phyloP scores from a whole-genome alignment of 2,797 vertebrate species.

The Oophaga sylvatica region DNA sequence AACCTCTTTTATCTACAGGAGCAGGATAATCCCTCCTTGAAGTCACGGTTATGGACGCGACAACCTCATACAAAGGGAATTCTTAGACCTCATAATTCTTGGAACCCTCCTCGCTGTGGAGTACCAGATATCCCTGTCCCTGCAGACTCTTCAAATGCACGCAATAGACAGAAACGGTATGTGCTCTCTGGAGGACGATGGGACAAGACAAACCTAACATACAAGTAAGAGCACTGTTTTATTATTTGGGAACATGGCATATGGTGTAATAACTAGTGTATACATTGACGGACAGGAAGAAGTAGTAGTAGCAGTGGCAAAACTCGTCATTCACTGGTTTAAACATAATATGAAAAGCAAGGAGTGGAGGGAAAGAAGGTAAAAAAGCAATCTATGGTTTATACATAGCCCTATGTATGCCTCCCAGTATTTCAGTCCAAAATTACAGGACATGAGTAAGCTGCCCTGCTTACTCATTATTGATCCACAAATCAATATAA shows the following conservation, averaged over 20 bases:
- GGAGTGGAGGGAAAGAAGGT: not conserved
- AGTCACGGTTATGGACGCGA: not conserved
- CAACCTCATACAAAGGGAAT: not conserved
- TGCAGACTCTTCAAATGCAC: constrained; percentile 63
- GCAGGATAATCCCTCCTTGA: constrained; percentile 21
- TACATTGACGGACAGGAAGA: not conserved
- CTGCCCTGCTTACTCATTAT: not conserved
- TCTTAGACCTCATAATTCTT: not conserved
- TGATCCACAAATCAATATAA: not conserved
- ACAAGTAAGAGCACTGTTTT: constrained; percentile 78
- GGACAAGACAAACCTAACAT: constrained; percentile 87
- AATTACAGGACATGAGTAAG: no score
- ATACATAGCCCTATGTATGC: no score
- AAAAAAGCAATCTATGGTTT: no score
- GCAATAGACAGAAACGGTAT: constrained; percentile 82
- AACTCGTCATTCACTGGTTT: not conserved
- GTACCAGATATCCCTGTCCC: constrained; percentile 78
- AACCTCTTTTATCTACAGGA: constrained; percentile 37
- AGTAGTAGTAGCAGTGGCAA: not conserved
- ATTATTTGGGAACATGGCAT: not conserved
- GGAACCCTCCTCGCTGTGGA: constrained; percentile 80
- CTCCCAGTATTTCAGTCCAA: no score
- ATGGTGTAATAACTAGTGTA: not conserved
- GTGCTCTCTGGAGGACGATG: constrained; percentile 84
- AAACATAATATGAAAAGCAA: not conserved